Conservation (phyloP, 2,888 invertebrate species). For the Pediacus dermestoides region DNA sequence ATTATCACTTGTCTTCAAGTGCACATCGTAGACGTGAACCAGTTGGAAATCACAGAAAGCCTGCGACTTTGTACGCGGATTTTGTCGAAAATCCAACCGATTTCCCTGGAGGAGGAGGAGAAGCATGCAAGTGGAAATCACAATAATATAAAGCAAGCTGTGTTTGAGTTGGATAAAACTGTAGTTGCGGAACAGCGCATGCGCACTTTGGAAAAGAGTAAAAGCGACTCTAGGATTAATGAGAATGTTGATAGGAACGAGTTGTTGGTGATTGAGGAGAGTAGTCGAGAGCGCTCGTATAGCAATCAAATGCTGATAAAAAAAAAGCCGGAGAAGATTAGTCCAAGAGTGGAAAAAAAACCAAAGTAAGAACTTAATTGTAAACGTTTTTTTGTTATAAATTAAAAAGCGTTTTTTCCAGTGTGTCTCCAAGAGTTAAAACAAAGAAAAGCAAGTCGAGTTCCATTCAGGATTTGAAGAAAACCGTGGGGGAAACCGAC, state of each 20-base stretch:
- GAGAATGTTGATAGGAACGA: conserved; percentile 50
- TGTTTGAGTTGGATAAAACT: conserved; percentile 14
- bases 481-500: conserved; percentile 42
- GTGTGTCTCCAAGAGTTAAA: no score
- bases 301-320: conserved; percentile 48
- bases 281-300: conserved; percentile 46
- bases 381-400: no score
- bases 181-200: conserved; percentile 26
- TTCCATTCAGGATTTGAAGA: conserved; percentile 56
- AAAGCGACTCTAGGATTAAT: conserved; percentile 63
- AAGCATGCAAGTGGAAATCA: conserved; percentile 25
- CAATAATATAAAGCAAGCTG: conserved; percentile 19
- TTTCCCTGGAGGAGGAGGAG: conserved; percentile 45
- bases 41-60: conserved; percentile 62
- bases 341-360: conserved; percentile 56
- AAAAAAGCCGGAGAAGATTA: conserved; percentile 49
- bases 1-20: conserved; percentile 60
- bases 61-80: conserved; percentile 70
- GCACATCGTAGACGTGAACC: conserved; percentile 55
- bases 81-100: conserved; percentile 70
- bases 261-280: conserved; percentile 39
- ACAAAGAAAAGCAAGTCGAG: conserved; percentile 58
- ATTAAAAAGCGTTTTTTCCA: no score
- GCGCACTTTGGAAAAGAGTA: conserved; percentile 58
- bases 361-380: no score